Evolutionary conservation across 2,888 invertebrate species (phyloP).

Genomic region (Laspeyria flexula): DNA sequence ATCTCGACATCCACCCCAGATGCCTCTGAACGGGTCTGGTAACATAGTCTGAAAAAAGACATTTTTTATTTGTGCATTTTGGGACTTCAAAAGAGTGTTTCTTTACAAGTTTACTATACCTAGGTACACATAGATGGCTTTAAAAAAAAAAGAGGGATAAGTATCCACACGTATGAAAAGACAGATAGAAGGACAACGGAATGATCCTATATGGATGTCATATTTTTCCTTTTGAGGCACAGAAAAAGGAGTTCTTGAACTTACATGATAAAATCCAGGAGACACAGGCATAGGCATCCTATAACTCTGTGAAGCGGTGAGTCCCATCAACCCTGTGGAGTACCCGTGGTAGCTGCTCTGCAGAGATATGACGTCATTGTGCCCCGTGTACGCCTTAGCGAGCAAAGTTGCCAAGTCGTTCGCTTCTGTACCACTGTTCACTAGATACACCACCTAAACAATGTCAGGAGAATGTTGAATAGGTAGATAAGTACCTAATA

Average conservation of each 20-base stretch:
- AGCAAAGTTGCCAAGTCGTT: constrained; percentile 97
- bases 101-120: too few relatives aligned
- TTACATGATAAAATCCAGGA: constrained; percentile 92
- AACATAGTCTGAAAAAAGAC: constrained; percentile 89
- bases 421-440: constrained; percentile 99
- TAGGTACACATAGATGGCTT: too few relatives aligned
- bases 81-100: too few relatives aligned
- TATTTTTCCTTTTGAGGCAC: too few relatives aligned
- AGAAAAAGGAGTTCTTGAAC: constrained; percentile 31
- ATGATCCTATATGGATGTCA: too few relatives aligned
- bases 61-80: too few relatives aligned
- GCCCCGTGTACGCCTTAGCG: constrained; percentile 94
- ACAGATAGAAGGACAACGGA: too few relatives aligned
- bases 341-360: constrained; percentile 97
- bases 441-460: constrained; percentile 93
- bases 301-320: constrained; percentile 93
- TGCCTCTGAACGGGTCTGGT: constrained; percentile 96
- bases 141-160: too few relatives aligned
- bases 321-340: constrained; percentile 93
- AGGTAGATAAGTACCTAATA: too few relatives aligned
- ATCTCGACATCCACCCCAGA: constrained; percentile 98
- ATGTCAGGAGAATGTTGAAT: too few relatives aligned
- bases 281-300: constrained; percentile 90
- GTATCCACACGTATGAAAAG: too few relatives aligned
- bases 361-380: constrained; percentile 93